Evolutionary conservation across 1,140 invertebrate species (phyloP), one percentile per base, ranked within the genome.

Genomic region (Diachasmimorpha longicaudata): DNA sequence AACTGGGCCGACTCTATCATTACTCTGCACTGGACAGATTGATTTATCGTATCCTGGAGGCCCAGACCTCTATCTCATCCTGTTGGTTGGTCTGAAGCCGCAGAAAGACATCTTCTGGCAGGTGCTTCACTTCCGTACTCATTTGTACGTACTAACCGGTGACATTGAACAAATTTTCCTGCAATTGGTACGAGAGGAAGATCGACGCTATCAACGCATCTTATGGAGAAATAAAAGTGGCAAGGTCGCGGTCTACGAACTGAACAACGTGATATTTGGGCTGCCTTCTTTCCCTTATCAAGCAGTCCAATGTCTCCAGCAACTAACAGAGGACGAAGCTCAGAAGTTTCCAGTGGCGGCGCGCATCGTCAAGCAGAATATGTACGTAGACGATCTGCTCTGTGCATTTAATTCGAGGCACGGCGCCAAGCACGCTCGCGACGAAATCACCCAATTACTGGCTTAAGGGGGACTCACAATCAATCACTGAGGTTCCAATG

Each of bases 101-200:
- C 83, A 84, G 66, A 48, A 80, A n/a, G 77, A 84, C 55, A 66
- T 87, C 31, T 82, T 85, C 42, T 74, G 77, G 6, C 80, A 85
- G 14, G 23, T 86, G 14, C 19, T 83, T 9, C 68, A 74, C n/a
- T 87, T 86, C 77, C 52, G 84, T 21, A 79, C 39, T 13, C 77
- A 83, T 75, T 37, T 75, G 31, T 78, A 80, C 48, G 85, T 82
- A 9, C 70, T 86, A 25, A 81, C 79, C 10, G 84, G 82, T 0
- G 88, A 89, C 75, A 84, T 89, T 13, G 74, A 78, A 23, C 87
- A 89, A 77, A 88, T 88, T 85, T 87, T 85, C 78, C 74, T 83
- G 14, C 82, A 85, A 74, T 80, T 88, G 13, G 74, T 89, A 13
- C 72, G 78, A 16, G 13, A 75, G 44, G 78, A 82, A 39, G 81